phyloP scores from a whole-genome alignment of 2,888 invertebrate species.

The Ashinkailepas kermadecensis region DNA sequence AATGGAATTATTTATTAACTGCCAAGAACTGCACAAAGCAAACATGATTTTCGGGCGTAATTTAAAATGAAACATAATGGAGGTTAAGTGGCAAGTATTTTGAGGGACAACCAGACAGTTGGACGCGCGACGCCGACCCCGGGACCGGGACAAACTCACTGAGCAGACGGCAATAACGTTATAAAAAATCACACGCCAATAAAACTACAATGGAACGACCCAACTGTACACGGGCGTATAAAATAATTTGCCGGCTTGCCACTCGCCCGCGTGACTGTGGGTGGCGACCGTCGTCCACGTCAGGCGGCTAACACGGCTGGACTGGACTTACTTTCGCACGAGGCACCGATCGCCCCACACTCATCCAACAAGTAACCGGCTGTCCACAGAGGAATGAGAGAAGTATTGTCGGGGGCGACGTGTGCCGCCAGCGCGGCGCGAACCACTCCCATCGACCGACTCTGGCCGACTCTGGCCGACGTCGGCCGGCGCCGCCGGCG shows the following conservation, averaged over 20 bases:
- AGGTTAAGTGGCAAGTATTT: neutral
- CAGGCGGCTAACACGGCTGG: neutral
- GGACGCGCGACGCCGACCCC: neutral
- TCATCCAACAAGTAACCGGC: neutral
- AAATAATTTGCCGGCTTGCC: neutral
- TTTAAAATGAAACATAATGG: neutral
- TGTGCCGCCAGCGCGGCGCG: neutral
- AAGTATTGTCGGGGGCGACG: neutral
- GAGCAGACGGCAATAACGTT: conserved; percentile 4
- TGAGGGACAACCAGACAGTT: neutral
- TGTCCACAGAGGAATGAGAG: conserved; percentile 6
- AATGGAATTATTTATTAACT: conserved; percentile 17
- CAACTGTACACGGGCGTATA: conserved; percentile 4
- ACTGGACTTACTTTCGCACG: neutral
- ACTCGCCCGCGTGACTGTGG: neutral
- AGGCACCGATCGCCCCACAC: neutral
- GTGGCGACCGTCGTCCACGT: neutral
- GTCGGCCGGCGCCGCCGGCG: neutral
- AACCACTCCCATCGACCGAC: neutral
- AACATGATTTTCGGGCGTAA: neutral
- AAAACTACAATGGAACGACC: conserved; percentile 22
- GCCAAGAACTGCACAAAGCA: conserved; percentile 11
- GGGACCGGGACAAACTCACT: neutral
- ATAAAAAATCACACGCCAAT: conserved; percentile 20
- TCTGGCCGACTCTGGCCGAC: neutral